These are phyloP conservation scores for Anser brachyrhynchus DNA, from an alignment of 2,113 vertebrate species.

Conservation along the genomic window DNA sequence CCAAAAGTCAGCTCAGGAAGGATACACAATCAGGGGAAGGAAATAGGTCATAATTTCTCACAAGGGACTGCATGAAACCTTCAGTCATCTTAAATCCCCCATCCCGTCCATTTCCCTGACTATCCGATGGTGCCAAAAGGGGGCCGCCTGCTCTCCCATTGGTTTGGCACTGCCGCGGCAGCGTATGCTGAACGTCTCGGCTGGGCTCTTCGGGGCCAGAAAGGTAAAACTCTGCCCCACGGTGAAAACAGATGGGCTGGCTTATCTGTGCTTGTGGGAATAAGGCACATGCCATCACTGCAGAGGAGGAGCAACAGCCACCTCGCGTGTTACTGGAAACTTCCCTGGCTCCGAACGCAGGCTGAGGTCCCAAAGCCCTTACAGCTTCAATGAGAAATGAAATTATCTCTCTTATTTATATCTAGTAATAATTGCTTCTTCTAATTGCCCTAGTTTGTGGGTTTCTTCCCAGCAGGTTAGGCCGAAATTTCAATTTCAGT, in stretches of 20 bases:
- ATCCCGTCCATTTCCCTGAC: background rate
- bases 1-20: constrained; percentile 55
- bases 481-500: constrained; percentile 46
- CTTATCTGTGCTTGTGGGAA: background rate
- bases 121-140: background rate
- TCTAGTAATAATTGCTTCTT: constrained; percentile 40
- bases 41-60: constrained; percentile 64
- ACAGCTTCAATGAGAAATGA: constrained; percentile 50
- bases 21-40: constrained; percentile 58
- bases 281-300: background rate
- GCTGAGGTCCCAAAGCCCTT: constrained; percentile 49
- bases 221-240: background rate
- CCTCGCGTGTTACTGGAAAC: background rate
- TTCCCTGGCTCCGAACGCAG: fast-evolving
- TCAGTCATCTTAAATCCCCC: constrained; percentile 21
- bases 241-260: constrained; percentile 2
- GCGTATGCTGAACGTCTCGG: background rate
- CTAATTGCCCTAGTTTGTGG: constrained; percentile 46
- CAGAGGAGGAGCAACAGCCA: background rate
- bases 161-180: background rate
- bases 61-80: constrained; percentile 33
- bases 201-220: background rate
- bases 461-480: constrained; percentile 37
- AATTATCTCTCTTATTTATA: constrained; percentile 48
- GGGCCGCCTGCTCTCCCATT: background rate